Evolutionary conservation across 2,797 vertebrate species (phyloP).

Genomic region (Gephyroberyx darwinii): DNA sequence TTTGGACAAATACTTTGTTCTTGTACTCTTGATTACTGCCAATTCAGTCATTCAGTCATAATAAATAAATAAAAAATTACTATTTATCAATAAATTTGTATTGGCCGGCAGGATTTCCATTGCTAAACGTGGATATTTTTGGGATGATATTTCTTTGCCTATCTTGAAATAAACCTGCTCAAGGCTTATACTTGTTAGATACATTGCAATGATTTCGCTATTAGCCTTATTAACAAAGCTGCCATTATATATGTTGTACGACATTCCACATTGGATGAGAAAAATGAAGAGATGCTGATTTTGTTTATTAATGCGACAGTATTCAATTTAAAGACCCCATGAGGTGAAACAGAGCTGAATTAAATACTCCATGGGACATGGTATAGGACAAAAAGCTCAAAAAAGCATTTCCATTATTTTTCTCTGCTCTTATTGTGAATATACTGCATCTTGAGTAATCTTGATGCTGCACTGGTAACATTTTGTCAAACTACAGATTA

Average conservation of each 20-base stretch:
- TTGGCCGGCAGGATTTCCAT: neutral
- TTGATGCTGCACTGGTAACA: no score
- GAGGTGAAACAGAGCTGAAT: conserved; percentile 38
- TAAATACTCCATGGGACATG: conserved; percentile 15
- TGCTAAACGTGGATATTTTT: neutral
- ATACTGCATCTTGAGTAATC: no score
- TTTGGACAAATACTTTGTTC: neutral
- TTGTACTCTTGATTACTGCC: neutral
- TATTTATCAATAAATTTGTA: neutral
- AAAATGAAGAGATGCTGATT: conserved; percentile 41
- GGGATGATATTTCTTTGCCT: neutral
- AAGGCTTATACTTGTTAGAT: neutral
- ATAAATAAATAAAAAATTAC: neutral
- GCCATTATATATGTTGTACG: conserved; percentile 40
- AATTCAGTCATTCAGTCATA: neutral
- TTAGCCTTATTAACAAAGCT: conserved; percentile 28
- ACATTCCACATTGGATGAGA: conserved; percentile 37
- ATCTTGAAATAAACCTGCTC: conserved; percentile 12
- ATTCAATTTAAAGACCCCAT: conserved; percentile 52
- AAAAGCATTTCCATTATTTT: conserved; percentile 34
- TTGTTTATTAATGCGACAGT: conserved; percentile 43
- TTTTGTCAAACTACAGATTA: no score
- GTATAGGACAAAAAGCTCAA: conserved; percentile 15
- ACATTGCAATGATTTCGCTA: conserved; percentile 10
- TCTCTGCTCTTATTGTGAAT: conserved; percentile 20